Evolutionary conservation across 2,797 vertebrate species (phyloP), one percentile per base, ranked within the genome.

Genomic region (Lagocephalus sceleratus): DNA sequence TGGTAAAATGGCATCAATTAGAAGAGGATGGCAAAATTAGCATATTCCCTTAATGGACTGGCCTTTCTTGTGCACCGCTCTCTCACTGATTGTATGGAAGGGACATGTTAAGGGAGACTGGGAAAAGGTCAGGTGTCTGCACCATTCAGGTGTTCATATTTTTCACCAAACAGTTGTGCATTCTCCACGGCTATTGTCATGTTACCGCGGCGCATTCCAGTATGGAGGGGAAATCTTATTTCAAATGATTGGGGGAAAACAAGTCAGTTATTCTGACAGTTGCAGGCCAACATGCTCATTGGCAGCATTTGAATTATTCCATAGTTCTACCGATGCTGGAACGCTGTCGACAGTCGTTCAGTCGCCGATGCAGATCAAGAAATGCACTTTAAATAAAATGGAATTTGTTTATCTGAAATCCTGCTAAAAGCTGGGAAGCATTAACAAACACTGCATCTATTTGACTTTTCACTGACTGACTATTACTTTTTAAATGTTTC

Each of bases 1-100:
- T 87, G 89, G 88, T 92, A 92, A 92, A 92, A 91, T 91, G 90
- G 90, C 91, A 91, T 92, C 91, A 92, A 92, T 92, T 92, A 92
- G 90, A 86, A 88, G 88, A 68, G 87, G 89, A 90, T 89, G 84
- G 90, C 80, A 82, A 87, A 90, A 92, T 92, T 92, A 89, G 90
- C 91, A 92, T 92, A 92, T 90, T 90, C 88, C 89, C 88, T 92
- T 92, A 92, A 92, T 92, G 90, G 90, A 92, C 87, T 91, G 90
- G 91, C 90, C 91, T 92, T 92, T 90, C 87, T 90, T 89, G 81
- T 77, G 86, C 84, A 19, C 79, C 60, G 81, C 85, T 79, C 81
- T 76, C 59, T 64, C 81, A 72, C 84, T 87, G 87, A 87, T 90
- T 90, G 88, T 85, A 88, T 90, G 85, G 84, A 91, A 87, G 89